Conservation (phyloP, 2,113 vertebrate species). For the Hyperopisus bebe region DNA sequence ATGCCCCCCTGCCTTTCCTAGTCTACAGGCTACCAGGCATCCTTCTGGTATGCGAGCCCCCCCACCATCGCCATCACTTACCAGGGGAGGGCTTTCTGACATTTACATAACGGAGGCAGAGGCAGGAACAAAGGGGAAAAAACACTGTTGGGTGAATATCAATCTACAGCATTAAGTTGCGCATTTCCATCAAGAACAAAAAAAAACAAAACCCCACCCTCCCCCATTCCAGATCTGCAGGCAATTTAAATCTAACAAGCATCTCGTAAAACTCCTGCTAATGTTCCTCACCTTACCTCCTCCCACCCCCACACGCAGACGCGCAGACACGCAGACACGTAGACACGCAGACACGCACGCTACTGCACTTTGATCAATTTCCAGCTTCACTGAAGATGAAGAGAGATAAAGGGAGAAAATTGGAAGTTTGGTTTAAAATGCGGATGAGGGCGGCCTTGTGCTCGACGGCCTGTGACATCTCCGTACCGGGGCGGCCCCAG, state of each 20-base stretch:
- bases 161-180: conserved; percentile 39
- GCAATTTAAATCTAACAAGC: conserved; percentile 57
- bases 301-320: conserved; percentile 38
- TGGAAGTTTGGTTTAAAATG: conserved; percentile 83
- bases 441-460: conserved; percentile 84
- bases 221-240: conserved; percentile 33
- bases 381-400: conserved; percentile 73
- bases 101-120: conserved; percentile 37
- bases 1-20: conserved; percentile 32
- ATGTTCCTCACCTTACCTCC: conserved; percentile 42
- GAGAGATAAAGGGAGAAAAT: conserved; percentile 61
- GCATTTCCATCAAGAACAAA: conserved; percentile 28
- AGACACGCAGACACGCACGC: conserved; percentile 40
- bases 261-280: conserved; percentile 48
- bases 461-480: conserved; percentile 90
- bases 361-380: conserved; percentile 75
- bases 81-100: conserved; percentile 43
- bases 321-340: conserved; percentile 34
- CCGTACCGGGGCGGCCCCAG: conserved; percentile 81
- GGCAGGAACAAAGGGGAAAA: conserved; percentile 24
- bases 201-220: neutral
- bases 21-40: neutral
- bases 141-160: conserved; percentile 42
- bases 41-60: conserved; percentile 40
- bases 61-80: conserved; percentile 55